phyloP scores from a whole-genome alignment of 92 coral and sea anemone species.

The Desmophyllum pertusum region DNA sequence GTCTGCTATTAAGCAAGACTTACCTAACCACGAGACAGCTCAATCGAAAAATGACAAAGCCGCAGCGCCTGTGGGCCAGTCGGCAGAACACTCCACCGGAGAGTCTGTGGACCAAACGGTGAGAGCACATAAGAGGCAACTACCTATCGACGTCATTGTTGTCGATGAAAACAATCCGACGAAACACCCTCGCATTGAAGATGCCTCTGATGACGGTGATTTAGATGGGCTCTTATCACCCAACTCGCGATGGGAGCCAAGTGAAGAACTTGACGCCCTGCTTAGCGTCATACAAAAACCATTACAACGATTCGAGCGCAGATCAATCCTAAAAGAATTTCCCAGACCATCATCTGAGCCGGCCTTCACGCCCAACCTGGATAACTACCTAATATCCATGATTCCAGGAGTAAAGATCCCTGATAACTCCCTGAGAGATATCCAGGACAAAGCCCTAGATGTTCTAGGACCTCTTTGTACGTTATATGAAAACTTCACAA shows the following conservation, averaged over 20 bases:
- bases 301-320: conserved; percentile 58
- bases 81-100: too few species aligned
- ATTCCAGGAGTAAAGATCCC: conserved; percentile 4
- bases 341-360: conserved; percentile 48
- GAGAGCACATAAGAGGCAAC: not conserved
- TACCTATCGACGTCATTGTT: too few species aligned
- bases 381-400: conserved; percentile 50
- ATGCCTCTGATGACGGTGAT: conserved; percentile 32
- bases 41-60: too few species aligned
- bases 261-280: conserved; percentile 45
- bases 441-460: too few species aligned
- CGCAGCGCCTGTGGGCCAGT: conserved; percentile 69
- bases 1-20: conserved; percentile 36
- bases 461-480: too few species aligned
- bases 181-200: conserved; percentile 13
- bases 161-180: conserved; percentile 33
- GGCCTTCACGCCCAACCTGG: conserved; percentile 51
- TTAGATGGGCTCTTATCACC: conserved; percentile 39
- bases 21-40: conserved; percentile 24
- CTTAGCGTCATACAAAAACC: conserved; percentile 41
- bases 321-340: conserved; percentile 46
- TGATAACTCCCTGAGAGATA: too few species aligned
- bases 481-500: too few species aligned
- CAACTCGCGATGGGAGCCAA: conserved; percentile 62
- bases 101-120: conserved; percentile 46